Percentiles rank a stretch among this genome's conserved stretches.
These are phyloP conservation scores for Automeris io DNA, from an alignment of 2,888 invertebrate genomes.

Conservation along the genomic window DNA sequence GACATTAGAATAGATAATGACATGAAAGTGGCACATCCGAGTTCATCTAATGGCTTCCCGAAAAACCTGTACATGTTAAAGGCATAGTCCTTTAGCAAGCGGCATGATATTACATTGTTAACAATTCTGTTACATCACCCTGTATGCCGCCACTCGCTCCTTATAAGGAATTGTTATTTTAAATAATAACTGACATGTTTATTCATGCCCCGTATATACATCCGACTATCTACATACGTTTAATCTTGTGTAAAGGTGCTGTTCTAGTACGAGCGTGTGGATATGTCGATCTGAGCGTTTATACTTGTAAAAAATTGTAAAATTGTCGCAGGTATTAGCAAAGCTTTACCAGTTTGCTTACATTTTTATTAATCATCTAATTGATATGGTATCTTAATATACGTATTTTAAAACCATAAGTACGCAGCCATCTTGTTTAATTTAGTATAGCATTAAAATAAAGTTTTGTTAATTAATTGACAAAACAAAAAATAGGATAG, in stretches of 20 bases:
- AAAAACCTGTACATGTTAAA: background rate
- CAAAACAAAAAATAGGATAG: no score
- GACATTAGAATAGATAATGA: background rate
- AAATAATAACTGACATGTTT: slow-evolving; percentile 32
- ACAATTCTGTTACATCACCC: slow-evolving; percentile 4
- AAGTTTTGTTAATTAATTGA: no score
- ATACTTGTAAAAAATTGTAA: no score
- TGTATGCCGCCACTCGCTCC: slow-evolving; percentile 15
- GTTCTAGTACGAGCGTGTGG: background rate
- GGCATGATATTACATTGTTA: background rate
- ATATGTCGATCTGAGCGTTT: no score
- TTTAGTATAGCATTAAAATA: no score
- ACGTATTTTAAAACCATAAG: no score
- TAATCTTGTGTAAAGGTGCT: background rate
- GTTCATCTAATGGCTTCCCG: background rate
- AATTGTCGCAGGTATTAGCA: no score
- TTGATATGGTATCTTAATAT: no score
- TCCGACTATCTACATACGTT: background rate
- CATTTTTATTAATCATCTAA: no score
- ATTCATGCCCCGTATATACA: slow-evolving; percentile 25
- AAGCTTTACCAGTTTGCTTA: no score
- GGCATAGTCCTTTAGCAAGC: background rate
- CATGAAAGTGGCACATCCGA: background rate
- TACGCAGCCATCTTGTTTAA: no score
- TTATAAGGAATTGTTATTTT: slow-evolving; percentile 29